phyloP scores from a whole-genome alignment of 2,113 vertebrate genomes.

The Neolamprologus sp. region DNA sequence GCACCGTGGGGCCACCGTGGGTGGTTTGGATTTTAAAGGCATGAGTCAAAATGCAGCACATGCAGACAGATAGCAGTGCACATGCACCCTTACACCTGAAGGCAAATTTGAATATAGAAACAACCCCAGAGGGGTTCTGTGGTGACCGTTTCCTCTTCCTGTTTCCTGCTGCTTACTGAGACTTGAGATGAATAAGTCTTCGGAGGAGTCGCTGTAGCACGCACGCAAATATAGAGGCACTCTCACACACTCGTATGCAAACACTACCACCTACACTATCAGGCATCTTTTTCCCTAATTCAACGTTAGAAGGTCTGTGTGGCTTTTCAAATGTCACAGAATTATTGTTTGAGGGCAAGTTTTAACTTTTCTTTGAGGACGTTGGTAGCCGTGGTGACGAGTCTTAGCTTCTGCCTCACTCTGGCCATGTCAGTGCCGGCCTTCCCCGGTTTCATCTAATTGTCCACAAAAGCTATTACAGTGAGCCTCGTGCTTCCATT shows the following conservation, averaged over 20 bases:
- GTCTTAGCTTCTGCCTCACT: not conserved
- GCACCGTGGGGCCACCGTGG: not conserved
- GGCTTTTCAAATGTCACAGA: not conserved
- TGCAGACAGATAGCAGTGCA: not conserved
- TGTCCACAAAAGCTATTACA: not conserved
- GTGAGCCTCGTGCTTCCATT: not conserved
- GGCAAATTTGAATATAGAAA: not conserved
- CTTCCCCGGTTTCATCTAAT: not conserved
- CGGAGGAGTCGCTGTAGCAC: not conserved
- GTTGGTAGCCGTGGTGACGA: not conserved
- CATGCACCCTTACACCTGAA: not conserved
- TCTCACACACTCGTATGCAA: not conserved
- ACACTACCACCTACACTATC: not conserved
- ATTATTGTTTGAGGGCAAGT: not conserved
- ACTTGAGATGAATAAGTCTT: constrained; percentile 39
- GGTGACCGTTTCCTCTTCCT: constrained; percentile 55
- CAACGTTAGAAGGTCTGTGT: not conserved
- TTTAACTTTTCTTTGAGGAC: not conserved
- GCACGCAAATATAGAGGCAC: not conserved
- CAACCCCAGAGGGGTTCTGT: not conserved
- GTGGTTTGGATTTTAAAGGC: not conserved
- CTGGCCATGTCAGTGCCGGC: not conserved
- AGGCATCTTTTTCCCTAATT: not conserved
- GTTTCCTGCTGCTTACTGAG: constrained; percentile 51
- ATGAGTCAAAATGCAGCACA: not conserved